phyloP scores from a whole-genome alignment of 2,888 invertebrate genomes.

The Dynastes grantii region DNA sequence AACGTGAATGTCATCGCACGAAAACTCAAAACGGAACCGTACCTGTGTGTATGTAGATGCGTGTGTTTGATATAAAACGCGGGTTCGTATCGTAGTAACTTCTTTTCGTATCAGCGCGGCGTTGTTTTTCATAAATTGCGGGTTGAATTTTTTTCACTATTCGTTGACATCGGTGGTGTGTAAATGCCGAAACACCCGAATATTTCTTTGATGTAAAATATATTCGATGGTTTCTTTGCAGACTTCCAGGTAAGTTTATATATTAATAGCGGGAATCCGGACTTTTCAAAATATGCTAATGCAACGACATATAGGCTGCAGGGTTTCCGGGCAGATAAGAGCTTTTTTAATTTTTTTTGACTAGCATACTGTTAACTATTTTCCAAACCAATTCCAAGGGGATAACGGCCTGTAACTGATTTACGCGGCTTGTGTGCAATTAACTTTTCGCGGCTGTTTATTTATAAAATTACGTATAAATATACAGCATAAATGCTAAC shows the following conservation, averaged over 20 bases:
- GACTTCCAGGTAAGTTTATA: slow-evolving; percentile 19
- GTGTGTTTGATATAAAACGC: slow-evolving; percentile 8
- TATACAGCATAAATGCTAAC: slow-evolving; percentile 3
- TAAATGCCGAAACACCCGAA: slow-evolving; percentile 3
- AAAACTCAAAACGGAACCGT: slow-evolving; percentile 31
- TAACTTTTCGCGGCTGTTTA: slow-evolving; percentile 24
- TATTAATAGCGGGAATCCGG: not conserved
- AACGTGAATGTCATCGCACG: slow-evolving; percentile 44
- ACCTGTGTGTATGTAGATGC: not conserved
- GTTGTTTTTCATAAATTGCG: not conserved
- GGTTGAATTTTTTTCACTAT: not conserved
- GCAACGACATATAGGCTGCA: not conserved
- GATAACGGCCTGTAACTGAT: slow-evolving; percentile 23
- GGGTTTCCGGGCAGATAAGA: slow-evolving; percentile 4
- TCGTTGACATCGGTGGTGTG: not conserved
- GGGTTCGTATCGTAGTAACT: not conserved
- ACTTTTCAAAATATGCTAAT: slow-evolving; percentile 6
- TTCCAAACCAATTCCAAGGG: not conserved
- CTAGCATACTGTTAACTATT: not conserved
- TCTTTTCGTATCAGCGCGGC: not conserved
- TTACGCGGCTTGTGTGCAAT: slow-evolving; percentile 16
- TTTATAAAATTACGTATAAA: slow-evolving; percentile 31
- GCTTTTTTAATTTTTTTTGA: not conserved
- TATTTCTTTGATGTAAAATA: slow-evolving; percentile 19
- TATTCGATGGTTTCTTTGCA: slow-evolving; percentile 19